Conservation (phyloP, 1,140 invertebrate species). For the Cherax quadricarinatus region DNA sequence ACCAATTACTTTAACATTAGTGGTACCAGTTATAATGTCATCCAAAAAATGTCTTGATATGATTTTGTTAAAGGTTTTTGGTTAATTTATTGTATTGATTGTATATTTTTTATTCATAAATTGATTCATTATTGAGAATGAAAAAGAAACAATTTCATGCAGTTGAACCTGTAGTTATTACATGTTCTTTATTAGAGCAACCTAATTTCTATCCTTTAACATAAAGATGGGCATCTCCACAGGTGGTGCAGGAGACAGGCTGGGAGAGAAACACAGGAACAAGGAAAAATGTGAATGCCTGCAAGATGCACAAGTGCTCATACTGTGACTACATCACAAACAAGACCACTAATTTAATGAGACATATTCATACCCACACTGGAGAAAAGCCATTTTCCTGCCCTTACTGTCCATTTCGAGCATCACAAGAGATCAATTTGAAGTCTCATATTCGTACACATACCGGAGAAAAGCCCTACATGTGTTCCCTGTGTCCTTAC, state of each 20-base stretch:
- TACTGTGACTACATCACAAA: slow-evolving; percentile 20
- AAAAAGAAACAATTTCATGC: no score
- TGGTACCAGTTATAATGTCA: no score
- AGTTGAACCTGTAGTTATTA: not conserved
- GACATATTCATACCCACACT: slow-evolving; percentile 11
- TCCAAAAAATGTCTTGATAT: no score
- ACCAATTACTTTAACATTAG: no score
- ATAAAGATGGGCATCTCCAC: slow-evolving; percentile 10
- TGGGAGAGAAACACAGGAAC: slow-evolving; percentile 6
- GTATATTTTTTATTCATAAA: no score
- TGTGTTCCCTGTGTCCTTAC: not conserved
- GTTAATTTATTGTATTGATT: no score
- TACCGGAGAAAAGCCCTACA: not conserved
- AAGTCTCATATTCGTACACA: slow-evolving; percentile 12
- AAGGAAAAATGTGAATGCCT: slow-evolving; percentile 15
- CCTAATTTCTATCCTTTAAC: not conserved
- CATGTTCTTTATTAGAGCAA: not conserved
- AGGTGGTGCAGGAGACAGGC: slow-evolving; percentile 12
- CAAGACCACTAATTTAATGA: slow-evolving; percentile 18
- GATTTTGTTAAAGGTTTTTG: no score
- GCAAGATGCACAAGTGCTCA: slow-evolving; percentile 14
- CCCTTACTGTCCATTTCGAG: slow-evolving; percentile 5
- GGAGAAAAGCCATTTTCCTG: slow-evolving; percentile 17
- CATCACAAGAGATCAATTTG: not conserved
- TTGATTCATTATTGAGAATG: no score